Base-by-base conservation (phyloP, 2,888 invertebrate genomes). In the Drosophila leonis region DNA sequence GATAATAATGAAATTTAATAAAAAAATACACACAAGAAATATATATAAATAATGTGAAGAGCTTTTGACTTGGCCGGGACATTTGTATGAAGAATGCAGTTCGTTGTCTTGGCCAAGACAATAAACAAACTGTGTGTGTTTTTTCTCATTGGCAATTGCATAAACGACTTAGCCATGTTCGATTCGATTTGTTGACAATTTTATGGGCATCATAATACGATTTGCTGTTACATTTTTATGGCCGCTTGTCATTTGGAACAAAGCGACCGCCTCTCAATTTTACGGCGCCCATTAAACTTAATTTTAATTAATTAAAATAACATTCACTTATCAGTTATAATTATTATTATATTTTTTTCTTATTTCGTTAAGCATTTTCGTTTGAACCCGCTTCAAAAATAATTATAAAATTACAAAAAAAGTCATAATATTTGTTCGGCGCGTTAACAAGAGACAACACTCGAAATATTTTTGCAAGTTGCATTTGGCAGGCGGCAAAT, bases 251-350 rank as follows among this genome's bases (percentile, higher is more conserved):
- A n/a, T 1, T 13, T 0, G 12, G 24, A 49, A 68, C 76, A 78
- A 78, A 75, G 81, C 65, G 65, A 39, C 67, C 55, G 82, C 44
- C 67, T 9, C 63, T 52, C 49, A 46, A 59, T 44, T 65, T 80
- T 65, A 75, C 69, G 68, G 42, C 42, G 37, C 70, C 64, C 78
- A 84, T 79, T 80, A 82, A 81, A 84, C 78, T 82, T 78, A 85
- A 85, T 77, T 82, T 78, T 76, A 89, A 89, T 90, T 89, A 89
- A 89, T 87, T 87, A 81, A 81, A 89, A 80, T 73, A 74, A 78
- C 87, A 80, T 80, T 75, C 64, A 70, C 63, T 80, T 85, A 80
- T 83, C 83, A 68, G 62, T 74, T 67, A 76, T 78, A 73, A 78
- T 81, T 75, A 86, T 79, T 66, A 75, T 67, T 72, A 60, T 31